Base-by-base conservation (phyloP, 2,797 vertebrate genomes). In the Thaleichthys pacificus region DNA sequence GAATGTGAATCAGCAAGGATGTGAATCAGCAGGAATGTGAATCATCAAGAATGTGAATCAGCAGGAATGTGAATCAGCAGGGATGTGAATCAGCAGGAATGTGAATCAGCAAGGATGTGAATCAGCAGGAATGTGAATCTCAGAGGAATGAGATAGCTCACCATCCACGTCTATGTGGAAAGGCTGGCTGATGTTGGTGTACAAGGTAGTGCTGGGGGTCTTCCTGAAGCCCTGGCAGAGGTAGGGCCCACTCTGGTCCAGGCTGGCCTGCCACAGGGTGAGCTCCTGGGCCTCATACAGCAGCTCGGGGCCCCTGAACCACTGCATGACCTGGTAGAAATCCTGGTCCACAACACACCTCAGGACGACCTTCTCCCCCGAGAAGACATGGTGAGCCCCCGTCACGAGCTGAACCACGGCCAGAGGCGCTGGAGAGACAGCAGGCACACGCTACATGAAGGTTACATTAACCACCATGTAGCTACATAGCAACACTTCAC, bases 81-180 rank as follows among this genome's bases (percentile, higher is more conserved):
- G 15, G 15, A 7, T 12, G 47, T 12, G 47, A 28, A 28, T 28
- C 26, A 28, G 1, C 24, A 24, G 24, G 24, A 24, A 24, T 24
- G 24, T 24, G 3, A 32, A 49, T 4, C 47, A 49, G 47, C 47
- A 11, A 6, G 14, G 14, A 6, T 11, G 7, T 11, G 47, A 24
- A 24, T 24, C 24, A 24, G 24, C 1, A 24, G 24, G 1, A 24
- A 24, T 24, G 24, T 24, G 24, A 24, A 24, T 24, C 24, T 24
- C 24, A 24, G 24, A 51, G 12, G 17, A 14, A 9, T 22, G 57
- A 58, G 67, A 75, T 4, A 47, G 32, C 9, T 84, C 81, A 93
- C 93, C 88, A 58, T 90, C 86, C 61, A 93, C 86, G 0, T 28
- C 24, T 64, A 93, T 78, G 21, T 80, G 66, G 22, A 89, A 7